Evolutionary conservation across 2,113 vertebrate genomes (phyloP), one percentile per base, ranked within the genome.

Genomic region (Pelusios castaneus): DNA sequence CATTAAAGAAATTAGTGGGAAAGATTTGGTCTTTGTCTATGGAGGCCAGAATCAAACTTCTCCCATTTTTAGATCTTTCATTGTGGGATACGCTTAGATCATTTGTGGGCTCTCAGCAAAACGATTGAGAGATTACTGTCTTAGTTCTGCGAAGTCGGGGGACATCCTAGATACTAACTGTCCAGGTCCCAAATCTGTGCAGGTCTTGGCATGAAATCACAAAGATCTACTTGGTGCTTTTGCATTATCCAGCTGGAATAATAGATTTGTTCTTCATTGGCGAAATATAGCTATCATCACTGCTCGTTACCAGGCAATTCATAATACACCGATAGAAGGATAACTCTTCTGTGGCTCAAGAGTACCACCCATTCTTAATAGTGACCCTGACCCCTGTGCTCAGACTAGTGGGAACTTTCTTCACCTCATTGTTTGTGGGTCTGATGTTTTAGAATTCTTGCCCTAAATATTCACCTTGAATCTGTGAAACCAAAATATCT

Each of bases 111-210:
- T 86, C 56, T 43, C 9, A 49, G 47, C 58, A 84, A 52, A 91
- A 7, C 29, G 3, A 3, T 34, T 82, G 16, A 7, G 14, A 56
- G 31, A 29, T 89, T 60, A 9, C 1, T 90, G 43, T 91, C 13
- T 38, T 52, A 24, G 54, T 51, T 89, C 89, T 89, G 67, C 54
- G 89, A 43, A 92, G 17, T 34, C 84, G 3, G 2, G 34, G 9
- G 82, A 8, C 21, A 27, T 55, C 9, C 0, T 8, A 82, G 54
- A 76, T 34, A 81, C 2, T 38, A 70, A 7, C 8, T 89, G 75
- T 47, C 0, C 0, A 3, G 31, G 49, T 38, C 45, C n/a, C 16
- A 77, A 0, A 17, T 58, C 22, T 31, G 19, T 77, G 45, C 0
- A 3, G 31, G 12, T 84, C 76, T 38, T 9, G 2, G 8, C 7